Base-by-base conservation (phyloP, 2,888 invertebrate species). In the Acronicta alni region DNA sequence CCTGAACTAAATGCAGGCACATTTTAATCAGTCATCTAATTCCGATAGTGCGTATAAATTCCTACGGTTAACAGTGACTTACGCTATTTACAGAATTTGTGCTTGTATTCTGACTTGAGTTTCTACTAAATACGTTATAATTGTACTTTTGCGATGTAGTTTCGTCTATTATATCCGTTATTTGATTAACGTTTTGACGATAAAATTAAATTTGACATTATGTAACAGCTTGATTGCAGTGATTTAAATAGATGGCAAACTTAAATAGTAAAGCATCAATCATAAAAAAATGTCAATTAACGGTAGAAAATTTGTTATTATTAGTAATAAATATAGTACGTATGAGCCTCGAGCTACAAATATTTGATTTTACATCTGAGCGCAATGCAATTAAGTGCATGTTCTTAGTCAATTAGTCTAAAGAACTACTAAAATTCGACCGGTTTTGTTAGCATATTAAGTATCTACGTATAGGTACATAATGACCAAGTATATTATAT, bases 21-120 rank as follows among this genome's bases (percentile, higher is more conserved):
- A 69, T 48, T 62, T 57, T 57, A 66, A 73, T 69, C 56, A 38
- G 37, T 59, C 37, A 52, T 54, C 58, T 47, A 52, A 63, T 68
- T 47, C 53, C 32, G 41, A 58, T 56, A 49, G 32, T 41, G 32
- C 20, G 9, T 55, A 49, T 52, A 48, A 58, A 57, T 54, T 41
- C 53, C 52, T 37, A 62, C 26, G 37, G 46, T 52, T 41, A 32
- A 30, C 23, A n/a, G 35, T 35, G n/a, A n/a, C 7, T 35, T 35
- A n/a, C 35, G n/a, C 5, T n/a, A 35, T 35, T 35, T 7, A 12
- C 30, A 30, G 30, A 30, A 12, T 30, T 30, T 30, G 26, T 10
- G 26, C 2, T 30, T 12, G 30, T 30, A 12, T 30, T 30, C 3
- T 2, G 2, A 30, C 30, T 30, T 12, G 3, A 12, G 30, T 30